phyloP scores from a whole-genome alignment of 2,888 invertebrate genomes.

The Agapostemon virescens region DNA sequence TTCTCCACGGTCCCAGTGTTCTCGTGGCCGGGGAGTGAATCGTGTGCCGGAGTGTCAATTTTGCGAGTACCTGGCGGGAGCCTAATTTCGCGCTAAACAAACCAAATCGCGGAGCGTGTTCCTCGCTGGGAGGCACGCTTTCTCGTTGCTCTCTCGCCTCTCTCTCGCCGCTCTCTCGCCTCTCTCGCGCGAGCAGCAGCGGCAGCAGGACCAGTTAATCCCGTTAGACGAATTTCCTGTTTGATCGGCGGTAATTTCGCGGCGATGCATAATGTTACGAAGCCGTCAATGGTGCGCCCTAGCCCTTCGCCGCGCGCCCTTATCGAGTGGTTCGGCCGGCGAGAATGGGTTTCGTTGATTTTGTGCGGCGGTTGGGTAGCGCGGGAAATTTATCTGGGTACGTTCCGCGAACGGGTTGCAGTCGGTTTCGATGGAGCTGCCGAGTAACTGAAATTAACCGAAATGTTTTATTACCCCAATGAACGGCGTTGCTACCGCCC shows the following conservation, averaged over 20 bases:
- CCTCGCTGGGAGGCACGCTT: neutral
- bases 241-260: constrained; percentile 47
- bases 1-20: neutral
- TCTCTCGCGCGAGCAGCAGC: neutral
- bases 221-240: constrained; percentile 36
- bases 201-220: constrained; percentile 22
- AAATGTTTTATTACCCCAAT: constrained; percentile 34
- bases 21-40: neutral
- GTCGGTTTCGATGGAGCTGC: neutral
- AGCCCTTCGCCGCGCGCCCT: neutral
- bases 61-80: constrained; percentile 9
- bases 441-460: constrained; percentile 40
- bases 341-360: constrained; percentile 34
- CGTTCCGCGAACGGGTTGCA: constrained; percentile 13
- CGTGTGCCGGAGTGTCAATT: constrained; percentile 12
- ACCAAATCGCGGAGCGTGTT: neutral
- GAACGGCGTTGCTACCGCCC: neutral
- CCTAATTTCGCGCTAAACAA: constrained; percentile 37
- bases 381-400: constrained; percentile 36
- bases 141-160: neutral
- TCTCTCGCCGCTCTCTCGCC: no score
- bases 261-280: constrained; percentile 38
- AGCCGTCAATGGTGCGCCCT: constrained; percentile 3
- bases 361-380: neutral
- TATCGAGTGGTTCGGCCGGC: constrained; percentile 15